These are phyloP conservation scores for Pogonocichla stellata DNA, from an alignment of 2,113 vertebrate species.

Conservation along the genomic window DNA sequence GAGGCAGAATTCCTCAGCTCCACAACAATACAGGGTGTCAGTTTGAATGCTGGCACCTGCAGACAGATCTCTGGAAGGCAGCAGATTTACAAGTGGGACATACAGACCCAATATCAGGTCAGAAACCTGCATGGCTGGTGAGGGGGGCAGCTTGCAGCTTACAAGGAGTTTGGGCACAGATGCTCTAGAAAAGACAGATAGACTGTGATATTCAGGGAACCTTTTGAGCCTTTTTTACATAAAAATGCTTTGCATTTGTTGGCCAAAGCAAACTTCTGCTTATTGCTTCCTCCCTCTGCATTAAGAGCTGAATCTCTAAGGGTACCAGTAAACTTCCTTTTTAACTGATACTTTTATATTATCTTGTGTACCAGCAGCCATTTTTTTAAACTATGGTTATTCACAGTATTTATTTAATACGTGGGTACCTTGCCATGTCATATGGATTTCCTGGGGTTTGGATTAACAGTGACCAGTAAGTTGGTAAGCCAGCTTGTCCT, in stretches of 20 bases:
- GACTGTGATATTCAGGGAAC: not conserved
- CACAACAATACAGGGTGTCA: not conserved
- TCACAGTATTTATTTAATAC: not conserved
- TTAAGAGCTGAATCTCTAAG: not conserved
- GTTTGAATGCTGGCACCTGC: not conserved
- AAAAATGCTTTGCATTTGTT: not conserved
- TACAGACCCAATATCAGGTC: not conserved
- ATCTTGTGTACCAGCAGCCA: not conserved
- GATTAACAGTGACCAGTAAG: not conserved
- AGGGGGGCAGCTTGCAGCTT: not conserved
- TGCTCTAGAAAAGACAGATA: not conserved
- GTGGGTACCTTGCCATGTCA: not conserved
- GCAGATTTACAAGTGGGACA: not conserved
- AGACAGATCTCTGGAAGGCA: not conserved
- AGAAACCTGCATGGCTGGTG: not conserved
- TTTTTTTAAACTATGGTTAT: not conserved
- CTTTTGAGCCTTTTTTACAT: not conserved
- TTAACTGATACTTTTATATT: not conserved
- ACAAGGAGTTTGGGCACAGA: not conserved
- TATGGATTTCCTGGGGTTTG: not conserved
- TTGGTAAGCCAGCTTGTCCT: not conserved
- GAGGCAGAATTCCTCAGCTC: not conserved
- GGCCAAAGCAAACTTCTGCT: not conserved
- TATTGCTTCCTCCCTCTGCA: not conserved
- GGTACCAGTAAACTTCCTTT: not conserved